phyloP scores from a whole-genome alignment of 2,113 vertebrate species.

The Tautogolabrus adspersus region DNA sequence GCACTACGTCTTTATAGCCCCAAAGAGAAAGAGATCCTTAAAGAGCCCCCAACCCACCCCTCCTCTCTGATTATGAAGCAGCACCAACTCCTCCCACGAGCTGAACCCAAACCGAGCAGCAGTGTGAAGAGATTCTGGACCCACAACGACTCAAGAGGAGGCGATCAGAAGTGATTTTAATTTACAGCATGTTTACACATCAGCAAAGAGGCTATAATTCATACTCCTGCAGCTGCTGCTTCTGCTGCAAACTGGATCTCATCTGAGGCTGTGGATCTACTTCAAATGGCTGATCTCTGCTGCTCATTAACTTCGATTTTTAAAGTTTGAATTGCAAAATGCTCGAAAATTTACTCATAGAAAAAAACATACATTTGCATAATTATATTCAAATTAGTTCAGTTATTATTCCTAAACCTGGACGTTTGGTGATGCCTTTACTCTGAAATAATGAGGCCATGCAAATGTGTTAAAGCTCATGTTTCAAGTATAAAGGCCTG shows the following conservation, averaged over 20 bases:
- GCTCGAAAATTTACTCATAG: too few species aligned
- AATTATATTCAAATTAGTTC: too few species aligned
- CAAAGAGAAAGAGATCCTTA: slow-evolving; percentile 82
- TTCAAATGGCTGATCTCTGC: neutral
- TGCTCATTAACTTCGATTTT: neutral
- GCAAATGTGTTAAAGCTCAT: too few species aligned
- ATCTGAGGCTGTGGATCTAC: neutral
- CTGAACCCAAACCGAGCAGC: slow-evolving; percentile 67
- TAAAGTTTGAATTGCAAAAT: neutral
- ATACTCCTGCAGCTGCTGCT: slow-evolving; percentile 14
- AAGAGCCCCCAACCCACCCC: slow-evolving; percentile 77
- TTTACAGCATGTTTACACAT: slow-evolving; percentile 60
- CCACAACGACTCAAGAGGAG: slow-evolving; percentile 51
- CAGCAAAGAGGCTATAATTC: slow-evolving; percentile 22
- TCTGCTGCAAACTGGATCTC: slow-evolving; percentile 9
- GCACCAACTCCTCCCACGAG: slow-evolving; percentile 88
- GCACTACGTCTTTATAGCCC: slow-evolving; percentile 90
- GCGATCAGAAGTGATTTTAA: slow-evolving; percentile 65
- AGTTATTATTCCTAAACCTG: too few species aligned
- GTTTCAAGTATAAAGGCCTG: neutral
- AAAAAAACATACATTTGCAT: too few species aligned
- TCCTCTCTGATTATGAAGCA: slow-evolving; percentile 79
- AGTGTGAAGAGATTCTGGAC: slow-evolving; percentile 48
- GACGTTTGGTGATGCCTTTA: neutral
- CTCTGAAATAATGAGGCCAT: neutral